phyloP scores from a whole-genome alignment of 2,113 vertebrate genomes.

The Leucopsar rothschildi region DNA sequence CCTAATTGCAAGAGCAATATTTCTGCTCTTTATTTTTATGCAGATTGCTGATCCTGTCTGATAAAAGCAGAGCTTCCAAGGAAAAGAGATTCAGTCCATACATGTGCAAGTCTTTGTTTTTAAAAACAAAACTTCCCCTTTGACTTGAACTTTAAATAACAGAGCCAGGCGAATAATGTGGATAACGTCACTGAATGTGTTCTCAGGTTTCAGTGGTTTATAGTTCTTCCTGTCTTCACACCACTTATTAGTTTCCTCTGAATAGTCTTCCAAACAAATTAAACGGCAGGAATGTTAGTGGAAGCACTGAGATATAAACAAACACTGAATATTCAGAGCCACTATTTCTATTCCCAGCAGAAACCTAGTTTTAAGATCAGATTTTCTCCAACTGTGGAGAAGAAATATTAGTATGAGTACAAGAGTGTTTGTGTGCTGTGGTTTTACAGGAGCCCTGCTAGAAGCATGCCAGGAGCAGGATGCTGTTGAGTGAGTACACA shows the following conservation, averaged over 20 bases:
- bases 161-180: background rate
- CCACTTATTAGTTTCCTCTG: constrained; percentile 26
- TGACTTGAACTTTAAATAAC: constrained; percentile 17
- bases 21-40: background rate
- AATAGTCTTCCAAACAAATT: constrained; percentile 46
- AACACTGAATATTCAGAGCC: constrained; percentile 53
- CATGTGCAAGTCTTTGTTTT: background rate
- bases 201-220: background rate
- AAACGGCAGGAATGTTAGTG: constrained; percentile 30
- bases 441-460: background rate
- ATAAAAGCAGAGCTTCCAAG: background rate
- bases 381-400: background rate
- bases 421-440: background rate
- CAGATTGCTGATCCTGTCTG: background rate
- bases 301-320: constrained; percentile 42
- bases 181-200: background rate
- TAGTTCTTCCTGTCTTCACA: constrained; percentile 2
- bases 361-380: constrained; percentile 43
- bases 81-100: background rate
- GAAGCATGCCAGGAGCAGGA: background rate
- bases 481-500: background rate
- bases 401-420: background rate
- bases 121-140: constrained; percentile 23
- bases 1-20: background rate
- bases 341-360: constrained; percentile 40